Conservation (phyloP, 2,888 invertebrate genomes). For the Tachina lurida region DNA sequence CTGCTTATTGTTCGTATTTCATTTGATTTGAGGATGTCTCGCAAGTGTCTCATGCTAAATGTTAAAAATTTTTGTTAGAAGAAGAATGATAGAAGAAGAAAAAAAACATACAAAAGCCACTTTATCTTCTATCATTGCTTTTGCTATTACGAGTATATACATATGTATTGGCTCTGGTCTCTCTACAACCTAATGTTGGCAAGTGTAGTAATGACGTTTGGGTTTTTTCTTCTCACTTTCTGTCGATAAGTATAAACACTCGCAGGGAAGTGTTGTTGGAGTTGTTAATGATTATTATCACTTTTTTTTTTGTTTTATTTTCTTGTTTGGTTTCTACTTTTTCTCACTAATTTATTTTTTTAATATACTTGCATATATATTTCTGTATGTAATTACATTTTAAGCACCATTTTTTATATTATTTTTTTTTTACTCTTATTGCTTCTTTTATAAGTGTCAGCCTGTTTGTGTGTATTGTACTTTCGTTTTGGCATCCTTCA, state of each 20-base stretch:
- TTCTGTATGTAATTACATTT: constrained; percentile 64
- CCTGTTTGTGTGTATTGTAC: constrained; percentile 22
- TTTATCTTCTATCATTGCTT: constrained; percentile 62
- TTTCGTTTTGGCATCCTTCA: constrained; percentile 54
- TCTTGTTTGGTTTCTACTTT: constrained; percentile 45
- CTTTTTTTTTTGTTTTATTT: constrained; percentile 28
- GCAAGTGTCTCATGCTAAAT: constrained; percentile 61
- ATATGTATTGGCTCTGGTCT: constrained; percentile 17
- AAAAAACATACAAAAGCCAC: constrained; percentile 7
- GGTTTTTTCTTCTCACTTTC: constrained; percentile 4
- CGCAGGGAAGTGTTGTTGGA: neutral
- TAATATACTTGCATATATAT: neutral
- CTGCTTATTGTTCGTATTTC: constrained; percentile 65
- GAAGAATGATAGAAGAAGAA: neutral
- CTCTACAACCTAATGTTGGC: neutral
- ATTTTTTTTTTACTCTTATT: neutral
- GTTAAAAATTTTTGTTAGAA: constrained; percentile 44
- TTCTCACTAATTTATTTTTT: constrained; percentile 18
- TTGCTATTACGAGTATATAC: neutral
- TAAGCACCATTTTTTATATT: constrained; percentile 50
- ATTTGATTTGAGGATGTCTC: constrained; percentile 65
- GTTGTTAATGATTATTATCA: constrained; percentile 63
- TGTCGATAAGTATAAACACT: neutral
- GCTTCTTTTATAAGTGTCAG: constrained; percentile 5
- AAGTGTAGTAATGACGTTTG: constrained; percentile 36